Conservation (phyloP, 2,888 invertebrate species). For the Aleiodes alternator region DNA sequence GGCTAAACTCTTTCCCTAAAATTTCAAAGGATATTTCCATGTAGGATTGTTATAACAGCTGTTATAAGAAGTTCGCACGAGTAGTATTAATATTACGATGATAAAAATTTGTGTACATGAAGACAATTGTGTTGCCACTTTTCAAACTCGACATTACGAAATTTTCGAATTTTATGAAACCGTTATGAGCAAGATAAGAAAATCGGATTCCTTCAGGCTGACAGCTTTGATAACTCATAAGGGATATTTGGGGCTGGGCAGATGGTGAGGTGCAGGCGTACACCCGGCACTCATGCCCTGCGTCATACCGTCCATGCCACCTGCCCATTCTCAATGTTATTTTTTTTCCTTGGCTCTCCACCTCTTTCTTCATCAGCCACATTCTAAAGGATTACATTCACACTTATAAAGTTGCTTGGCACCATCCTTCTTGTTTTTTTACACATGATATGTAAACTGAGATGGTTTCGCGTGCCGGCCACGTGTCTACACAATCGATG, state of each 20-base stretch:
- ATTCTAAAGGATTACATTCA: conserved; percentile 54
- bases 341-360: conserved; percentile 26
- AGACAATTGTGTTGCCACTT: not conserved
- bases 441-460: conserved; percentile 31
- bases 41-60: too few species aligned
- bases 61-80: too few species aligned
- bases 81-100: too few species aligned
- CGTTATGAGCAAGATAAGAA: conserved; percentile 12
- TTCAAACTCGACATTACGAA: not conserved
- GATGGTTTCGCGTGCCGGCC: conserved; percentile 12
- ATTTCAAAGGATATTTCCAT: too few species aligned
- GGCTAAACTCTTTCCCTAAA: too few species aligned
- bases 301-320: conserved; percentile 53
- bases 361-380: conserved; percentile 23
- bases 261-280: conserved; percentile 57
- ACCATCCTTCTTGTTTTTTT: not conserved
- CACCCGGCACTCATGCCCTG: conserved; percentile 53
- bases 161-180: not conserved
- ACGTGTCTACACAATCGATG: conserved; percentile 18
- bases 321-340: conserved; percentile 55
- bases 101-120: not conserved
- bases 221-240: conserved; percentile 34
- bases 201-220: conserved; percentile 1
- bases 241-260: conserved; percentile 59
- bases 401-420: conserved; percentile 56